Base-by-base conservation (phyloP, 2,113 vertebrate genomes). In the Nicator chloris region DNA sequence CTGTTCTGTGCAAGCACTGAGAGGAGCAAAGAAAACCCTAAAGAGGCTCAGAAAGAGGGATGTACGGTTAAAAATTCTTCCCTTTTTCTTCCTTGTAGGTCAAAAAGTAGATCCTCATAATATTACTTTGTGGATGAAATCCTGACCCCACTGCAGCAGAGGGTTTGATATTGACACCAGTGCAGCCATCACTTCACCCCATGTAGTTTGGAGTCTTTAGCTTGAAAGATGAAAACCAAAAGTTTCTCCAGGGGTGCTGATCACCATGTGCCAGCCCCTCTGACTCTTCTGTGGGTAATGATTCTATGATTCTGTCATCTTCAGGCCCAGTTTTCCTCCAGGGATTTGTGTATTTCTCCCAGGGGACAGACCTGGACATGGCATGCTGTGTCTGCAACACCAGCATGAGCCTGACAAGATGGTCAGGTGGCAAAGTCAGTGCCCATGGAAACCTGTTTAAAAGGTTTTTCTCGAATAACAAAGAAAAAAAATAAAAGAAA, bases 321-420 rank as follows among this genome's bases (percentile, higher is more conserved):
- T 63, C 39, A 57, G 28, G 11, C 18, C 9, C 20, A 49, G 49
- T 72, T 84, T 84, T 91, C 27, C 26, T 65, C 27, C 37, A 76
- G 57, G 13, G 17, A 4, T 47, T 56, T 59, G 8, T 50, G 22
- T 70, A 6, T 79, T 64, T 26, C 8, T 89, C 15, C 14, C 11
- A 31, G 13, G 11, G n/a, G 10, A 75, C 39, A 71, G n/a, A 61
- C 20, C 40, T n/a, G 27, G 10, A 28, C 13, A 37, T 3, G 2
- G 9, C 1, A 2, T 77, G 30, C 37, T 1, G 1, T 27, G 15
- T 31, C 15, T 2, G 1, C 1, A 6, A 26, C 24, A 61, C 6
- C 42, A 30, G 14, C 47, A 28, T 49, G 30, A 88, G 35, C 45
- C 18, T 53, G n/a, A 44, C 4, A 39, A 14, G 6, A 77, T 81